Conservation (phyloP, 1,140 invertebrate species). For the Helicoverpa armigera region DNA sequence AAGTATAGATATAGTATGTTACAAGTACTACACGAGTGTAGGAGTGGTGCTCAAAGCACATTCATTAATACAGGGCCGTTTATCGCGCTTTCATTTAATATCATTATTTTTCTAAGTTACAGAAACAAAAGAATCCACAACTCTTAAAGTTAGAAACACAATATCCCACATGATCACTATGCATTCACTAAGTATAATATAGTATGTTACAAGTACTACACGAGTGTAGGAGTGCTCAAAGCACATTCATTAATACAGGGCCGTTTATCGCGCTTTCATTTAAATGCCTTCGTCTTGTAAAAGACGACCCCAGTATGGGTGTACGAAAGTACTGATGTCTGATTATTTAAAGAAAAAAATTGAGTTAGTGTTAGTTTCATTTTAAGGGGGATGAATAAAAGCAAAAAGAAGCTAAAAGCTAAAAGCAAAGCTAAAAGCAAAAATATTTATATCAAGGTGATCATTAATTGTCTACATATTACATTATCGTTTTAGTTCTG, state of each 20-base stretch:
- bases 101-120: too few relatives aligned
- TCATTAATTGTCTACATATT: too few relatives aligned
- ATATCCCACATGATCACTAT: too few relatives aligned
- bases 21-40: too few relatives aligned
- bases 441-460: too few relatives aligned
- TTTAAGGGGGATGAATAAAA: too few relatives aligned
- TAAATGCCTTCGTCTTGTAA: conserved; percentile 77
- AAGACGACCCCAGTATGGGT: conserved; percentile 52
- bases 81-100: conserved; percentile 77
- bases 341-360: too few relatives aligned
- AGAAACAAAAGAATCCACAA: too few relatives aligned
- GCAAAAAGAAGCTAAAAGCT: too few relatives aligned
- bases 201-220: background rate
- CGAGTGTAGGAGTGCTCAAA: conserved; percentile 32
- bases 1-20: background rate
- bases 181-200: background rate
- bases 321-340: conserved; percentile 56
- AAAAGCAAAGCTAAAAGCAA: background rate
- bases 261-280: conserved; percentile 73
- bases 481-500: too few relatives aligned
- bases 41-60: conserved; percentile 49
- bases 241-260: conserved; percentile 70
- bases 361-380: too few relatives aligned
- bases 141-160: too few relatives aligned
- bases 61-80: conserved; percentile 70